Conservation (phyloP, 2,113 vertebrate species). For the Poecile atricapillus region DNA sequence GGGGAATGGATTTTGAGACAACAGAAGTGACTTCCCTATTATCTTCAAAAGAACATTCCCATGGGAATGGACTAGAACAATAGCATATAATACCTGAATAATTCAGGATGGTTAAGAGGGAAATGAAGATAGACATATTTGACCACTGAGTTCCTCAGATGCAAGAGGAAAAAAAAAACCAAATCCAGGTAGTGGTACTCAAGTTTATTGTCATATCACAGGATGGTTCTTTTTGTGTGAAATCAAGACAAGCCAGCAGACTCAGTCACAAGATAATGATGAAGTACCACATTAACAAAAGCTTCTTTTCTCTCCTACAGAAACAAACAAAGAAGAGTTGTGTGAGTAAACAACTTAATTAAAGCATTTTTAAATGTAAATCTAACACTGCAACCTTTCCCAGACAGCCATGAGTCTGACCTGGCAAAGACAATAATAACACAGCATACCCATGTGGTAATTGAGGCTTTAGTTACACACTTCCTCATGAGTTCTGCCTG, state of each 20-base stretch:
- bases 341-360: background rate
- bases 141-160: background rate
- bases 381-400: background rate
- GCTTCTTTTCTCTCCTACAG: background rate
- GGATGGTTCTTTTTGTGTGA: background rate
- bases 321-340: background rate
- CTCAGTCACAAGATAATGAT: background rate
- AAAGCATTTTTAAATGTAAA: background rate
- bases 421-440: background rate
- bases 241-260: background rate
- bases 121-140: background rate
- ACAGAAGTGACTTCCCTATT: background rate
- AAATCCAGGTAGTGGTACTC: background rate
- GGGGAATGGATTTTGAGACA: background rate
- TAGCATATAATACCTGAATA: background rate
- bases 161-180: background rate
- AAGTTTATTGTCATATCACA: fast-evolving
- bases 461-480: background rate
- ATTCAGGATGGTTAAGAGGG: background rate
- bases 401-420: background rate
- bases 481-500: background rate
- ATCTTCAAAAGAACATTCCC: background rate
- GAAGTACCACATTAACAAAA: background rate
- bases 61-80: background rate
- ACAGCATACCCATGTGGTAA: background rate